Evolutionary conservation across 2,797 vertebrate genomes (phyloP).

Genomic region (Parambassis ranga): DNA sequence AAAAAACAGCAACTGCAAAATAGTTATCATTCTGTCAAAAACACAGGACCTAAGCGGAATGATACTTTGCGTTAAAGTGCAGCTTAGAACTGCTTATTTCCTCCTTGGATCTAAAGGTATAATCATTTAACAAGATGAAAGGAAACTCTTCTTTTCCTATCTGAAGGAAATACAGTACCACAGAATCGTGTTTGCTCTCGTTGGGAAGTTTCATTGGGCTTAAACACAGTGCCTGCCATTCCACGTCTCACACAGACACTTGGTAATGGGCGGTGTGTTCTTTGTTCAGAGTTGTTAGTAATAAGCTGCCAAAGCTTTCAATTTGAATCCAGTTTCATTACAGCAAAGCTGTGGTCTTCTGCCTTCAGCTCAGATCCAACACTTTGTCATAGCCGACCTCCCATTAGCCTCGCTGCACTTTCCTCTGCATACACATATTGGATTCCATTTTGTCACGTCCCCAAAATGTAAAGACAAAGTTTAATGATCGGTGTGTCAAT

Average conservation of each 20-base stretch:
- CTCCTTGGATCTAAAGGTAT: background rate
- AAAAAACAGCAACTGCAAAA: background rate
- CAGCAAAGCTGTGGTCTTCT: background rate
- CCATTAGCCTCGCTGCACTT: background rate
- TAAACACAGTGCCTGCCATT: slow-evolving; percentile 34
- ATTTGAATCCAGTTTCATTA: slow-evolving; percentile 30
- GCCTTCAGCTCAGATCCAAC: background rate
- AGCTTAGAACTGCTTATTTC: slow-evolving; percentile 3
- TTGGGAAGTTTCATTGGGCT: slow-evolving; percentile 25
- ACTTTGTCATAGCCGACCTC: slow-evolving; percentile 5
- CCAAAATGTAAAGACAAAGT: too few species aligned
- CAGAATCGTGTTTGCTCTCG: slow-evolving; percentile 24
- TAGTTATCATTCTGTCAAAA: background rate
- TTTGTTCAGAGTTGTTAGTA: slow-evolving; percentile 41
- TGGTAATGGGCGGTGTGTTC: slow-evolving; percentile 28
- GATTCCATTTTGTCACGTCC: too few species aligned
- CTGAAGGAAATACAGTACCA: slow-evolving; percentile 1
- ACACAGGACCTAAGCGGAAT: background rate
- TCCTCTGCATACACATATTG: too few species aligned
- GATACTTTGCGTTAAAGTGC: background rate
- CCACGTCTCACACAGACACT: slow-evolving; percentile 17
- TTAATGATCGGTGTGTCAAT: background rate
- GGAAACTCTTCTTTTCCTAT: background rate
- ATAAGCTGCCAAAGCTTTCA: slow-evolving; percentile 46
- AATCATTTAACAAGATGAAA: slow-evolving; percentile 30